A percentile compares a stretch with the other conserved stretches of the same genome.
These are phyloP conservation scores for Marronus borbonicus DNA, from an alignment of 2,888 invertebrate genomes.

Conservation along the genomic window DNA sequence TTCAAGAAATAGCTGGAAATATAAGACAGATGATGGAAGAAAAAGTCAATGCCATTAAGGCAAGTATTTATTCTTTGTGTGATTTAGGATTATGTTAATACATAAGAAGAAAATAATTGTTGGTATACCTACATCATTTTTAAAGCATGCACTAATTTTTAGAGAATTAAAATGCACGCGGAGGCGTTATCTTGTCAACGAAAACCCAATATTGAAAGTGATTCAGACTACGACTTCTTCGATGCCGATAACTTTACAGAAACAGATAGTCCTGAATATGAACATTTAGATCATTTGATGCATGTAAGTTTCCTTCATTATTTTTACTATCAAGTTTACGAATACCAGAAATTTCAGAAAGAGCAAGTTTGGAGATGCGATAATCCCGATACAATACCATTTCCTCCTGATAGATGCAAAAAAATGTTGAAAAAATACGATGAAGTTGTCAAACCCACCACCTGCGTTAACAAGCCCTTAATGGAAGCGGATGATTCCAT, in stretches of 20 bases:
- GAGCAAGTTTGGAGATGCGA: constrained; percentile 54
- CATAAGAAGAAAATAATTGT: neutral
- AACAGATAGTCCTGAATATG: constrained; percentile 62
- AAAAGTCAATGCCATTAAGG: constrained; percentile 86
- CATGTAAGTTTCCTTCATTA: neutral
- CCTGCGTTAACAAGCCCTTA: constrained; percentile 2
- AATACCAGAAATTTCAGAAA: constrained; percentile 37
- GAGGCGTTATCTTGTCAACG: constrained; percentile 65
- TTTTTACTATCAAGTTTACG: neutral
- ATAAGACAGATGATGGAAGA: constrained; percentile 89
- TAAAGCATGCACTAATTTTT: constrained; percentile 67
- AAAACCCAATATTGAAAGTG: constrained; percentile 61
- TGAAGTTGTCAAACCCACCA: neutral
- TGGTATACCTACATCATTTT: no score
- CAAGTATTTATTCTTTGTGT: neutral
- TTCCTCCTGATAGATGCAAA: constrained; percentile 57
- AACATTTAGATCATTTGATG: constrained; percentile 39
- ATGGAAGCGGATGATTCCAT: constrained; percentile 35
- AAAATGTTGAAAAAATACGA: constrained; percentile 73
- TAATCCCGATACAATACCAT: constrained; percentile 22
- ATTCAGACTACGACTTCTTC: constrained; percentile 77
- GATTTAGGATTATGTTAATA: no score
- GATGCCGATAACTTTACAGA: constrained; percentile 79
- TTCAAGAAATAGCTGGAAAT: constrained; percentile 85
- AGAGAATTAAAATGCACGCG: constrained; percentile 67